phyloP scores from a whole-genome alignment of 37 sponge, comb jelly and placozoan genomes.

The Chondrosia reniformis region DNA sequence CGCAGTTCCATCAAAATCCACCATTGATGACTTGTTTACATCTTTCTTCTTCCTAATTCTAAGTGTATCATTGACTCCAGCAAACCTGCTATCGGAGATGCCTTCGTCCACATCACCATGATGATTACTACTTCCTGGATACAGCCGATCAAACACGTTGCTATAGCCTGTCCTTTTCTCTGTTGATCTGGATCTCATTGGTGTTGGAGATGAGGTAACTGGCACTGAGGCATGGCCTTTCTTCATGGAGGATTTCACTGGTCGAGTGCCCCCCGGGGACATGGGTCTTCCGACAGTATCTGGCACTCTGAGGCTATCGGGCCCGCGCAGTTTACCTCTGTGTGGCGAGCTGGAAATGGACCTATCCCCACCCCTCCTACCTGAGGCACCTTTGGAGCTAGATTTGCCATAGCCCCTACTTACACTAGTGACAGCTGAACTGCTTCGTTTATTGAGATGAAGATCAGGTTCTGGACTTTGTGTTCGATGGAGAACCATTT shows the following conservation, averaged over 20 bases:
- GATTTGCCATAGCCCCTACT: neutral
- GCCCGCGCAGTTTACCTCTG: neutral
- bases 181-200: neutral
- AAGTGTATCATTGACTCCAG: conserved; percentile 6
- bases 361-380: neutral
- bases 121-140: neutral
- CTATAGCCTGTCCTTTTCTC: neutral
- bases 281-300: neutral
- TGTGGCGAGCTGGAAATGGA: conserved; percentile 10
- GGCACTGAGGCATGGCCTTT: too few relatives aligned
- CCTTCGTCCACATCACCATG: neutral
- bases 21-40: neutral
- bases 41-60: conserved; percentile 17
- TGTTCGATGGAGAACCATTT: neutral
- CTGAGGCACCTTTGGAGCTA: too few relatives aligned
- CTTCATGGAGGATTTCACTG: conserved; percentile 13
- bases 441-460: neutral
- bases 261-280: neutral
- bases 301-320: neutral
- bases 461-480: neutral
- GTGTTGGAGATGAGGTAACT: neutral
- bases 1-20: conserved; percentile 14
- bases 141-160: conserved; percentile 11
- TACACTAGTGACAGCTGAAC: neutral
- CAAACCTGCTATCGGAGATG: conserved; percentile 10